Evolutionary conservation across 2,888 invertebrate species (phyloP).

Genomic region (Dolomedes plantarius): DNA sequence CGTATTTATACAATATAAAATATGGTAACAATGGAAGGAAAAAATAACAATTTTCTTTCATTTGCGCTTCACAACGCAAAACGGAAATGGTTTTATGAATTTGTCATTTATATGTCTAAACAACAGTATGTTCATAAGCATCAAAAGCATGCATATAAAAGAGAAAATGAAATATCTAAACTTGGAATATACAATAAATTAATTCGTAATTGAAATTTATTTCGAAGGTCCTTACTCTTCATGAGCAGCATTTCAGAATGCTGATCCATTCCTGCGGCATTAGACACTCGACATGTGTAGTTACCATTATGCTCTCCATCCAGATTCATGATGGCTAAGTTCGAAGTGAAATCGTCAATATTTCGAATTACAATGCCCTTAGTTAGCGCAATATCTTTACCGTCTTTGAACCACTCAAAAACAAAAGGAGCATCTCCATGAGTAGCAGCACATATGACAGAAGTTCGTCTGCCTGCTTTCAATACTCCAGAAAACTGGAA

Average conservation of each 20-base stretch:
- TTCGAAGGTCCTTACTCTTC: neutral
- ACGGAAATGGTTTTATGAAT: too few relatives aligned
- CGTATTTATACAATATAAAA: too few relatives aligned
- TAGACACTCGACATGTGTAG: neutral
- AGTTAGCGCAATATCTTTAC: neutral
- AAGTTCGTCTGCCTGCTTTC: neutral
- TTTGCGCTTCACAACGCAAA: too few relatives aligned
- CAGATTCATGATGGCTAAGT: neutral
- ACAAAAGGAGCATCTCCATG: conserved; percentile 55
- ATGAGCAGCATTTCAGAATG: conserved; percentile 5
- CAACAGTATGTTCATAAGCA: too few relatives aligned
- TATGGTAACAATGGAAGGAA: too few relatives aligned
- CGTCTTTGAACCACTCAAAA: conserved; percentile 68
- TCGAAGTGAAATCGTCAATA: neutral
- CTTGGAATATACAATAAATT: too few relatives aligned
- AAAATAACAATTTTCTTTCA: too few relatives aligned
- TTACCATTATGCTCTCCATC: neutral
- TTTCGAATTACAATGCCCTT: neutral
- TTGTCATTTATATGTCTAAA: too few relatives aligned
- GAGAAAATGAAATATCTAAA: too few relatives aligned
- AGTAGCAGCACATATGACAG: conserved; percentile 26
- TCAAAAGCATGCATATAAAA: too few relatives aligned
- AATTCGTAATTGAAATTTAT: too few relatives aligned
- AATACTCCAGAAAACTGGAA: conserved; percentile 20
- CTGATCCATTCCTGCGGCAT: conserved; percentile 1